These are phyloP conservation scores for Cephalotes varians DNA, from an alignment of 2,888 invertebrate genomes.

Conservation along the genomic window DNA sequence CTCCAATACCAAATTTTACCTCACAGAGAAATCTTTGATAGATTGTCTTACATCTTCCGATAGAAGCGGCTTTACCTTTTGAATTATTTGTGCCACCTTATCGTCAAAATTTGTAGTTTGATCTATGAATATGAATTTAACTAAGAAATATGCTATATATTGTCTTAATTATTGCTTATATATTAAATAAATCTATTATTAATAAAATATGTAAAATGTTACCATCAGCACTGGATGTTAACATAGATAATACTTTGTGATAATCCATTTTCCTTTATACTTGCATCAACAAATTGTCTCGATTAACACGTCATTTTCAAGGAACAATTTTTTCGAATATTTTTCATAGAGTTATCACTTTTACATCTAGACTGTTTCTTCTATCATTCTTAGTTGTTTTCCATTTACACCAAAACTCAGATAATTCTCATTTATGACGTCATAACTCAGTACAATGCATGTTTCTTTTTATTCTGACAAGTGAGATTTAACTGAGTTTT, in stretches of 20 bases:
- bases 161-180: neutral
- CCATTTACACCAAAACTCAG: too few species aligned
- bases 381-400: too few species aligned
- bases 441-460: too few species aligned
- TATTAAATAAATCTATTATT: neutral
- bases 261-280: slow-evolving; percentile 69
- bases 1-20: slow-evolving; percentile 16
- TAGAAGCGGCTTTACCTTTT: slow-evolving; percentile 81
- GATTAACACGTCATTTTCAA: too few species aligned
- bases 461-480: too few species aligned
- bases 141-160: neutral
- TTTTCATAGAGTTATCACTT: too few species aligned
- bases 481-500: too few species aligned
- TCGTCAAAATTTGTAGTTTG: slow-evolving; percentile 74
- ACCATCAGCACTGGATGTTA: slow-evolving; percentile 70
- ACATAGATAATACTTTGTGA: slow-evolving; percentile 68
- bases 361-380: too few species aligned
- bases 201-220: slow-evolving; percentile 33
- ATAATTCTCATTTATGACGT: too few species aligned
- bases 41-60: slow-evolving; percentile 81
- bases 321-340: neutral
- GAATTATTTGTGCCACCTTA: slow-evolving; percentile 76
- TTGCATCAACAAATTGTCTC: neutral
- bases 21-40: slow-evolving; percentile 39
- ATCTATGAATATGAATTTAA: slow-evolving; percentile 71